Evolutionary conservation across 2,113 vertebrate genomes (phyloP).

Genomic region (Terrapene triunguis): DNA sequence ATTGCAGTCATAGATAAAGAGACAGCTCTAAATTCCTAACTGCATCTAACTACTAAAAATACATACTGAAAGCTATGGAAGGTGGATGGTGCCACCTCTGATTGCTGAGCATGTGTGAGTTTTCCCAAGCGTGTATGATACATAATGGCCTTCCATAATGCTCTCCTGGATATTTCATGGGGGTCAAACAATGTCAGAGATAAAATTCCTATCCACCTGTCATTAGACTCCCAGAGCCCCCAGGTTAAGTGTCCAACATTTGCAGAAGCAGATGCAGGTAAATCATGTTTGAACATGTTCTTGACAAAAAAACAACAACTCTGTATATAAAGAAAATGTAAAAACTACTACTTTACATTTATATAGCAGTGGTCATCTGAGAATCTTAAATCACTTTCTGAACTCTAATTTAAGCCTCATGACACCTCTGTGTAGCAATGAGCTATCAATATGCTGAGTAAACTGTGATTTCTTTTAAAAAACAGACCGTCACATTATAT

Average conservation of each 20-base stretch:
- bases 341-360: background rate
- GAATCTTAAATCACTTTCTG: background rate
- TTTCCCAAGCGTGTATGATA: background rate
- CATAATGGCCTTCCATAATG: background rate
- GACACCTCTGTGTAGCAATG: background rate
- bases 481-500: rapidly evolving
- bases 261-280: background rate
- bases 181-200: background rate
- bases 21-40: background rate
- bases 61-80: background rate
- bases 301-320: background rate
- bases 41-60: background rate
- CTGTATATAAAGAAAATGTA: background rate
- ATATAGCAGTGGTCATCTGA: background rate
- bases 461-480: background rate
- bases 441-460: background rate
- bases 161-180: background rate
- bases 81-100: background rate
- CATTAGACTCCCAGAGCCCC: background rate
- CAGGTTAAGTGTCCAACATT: background rate
- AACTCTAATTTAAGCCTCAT: background rate
- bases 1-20: background rate
- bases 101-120: background rate
- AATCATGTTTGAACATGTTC: background rate
- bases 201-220: background rate